Conservation (phyloP, 2,113 vertebrate species). For the human region DNA sequence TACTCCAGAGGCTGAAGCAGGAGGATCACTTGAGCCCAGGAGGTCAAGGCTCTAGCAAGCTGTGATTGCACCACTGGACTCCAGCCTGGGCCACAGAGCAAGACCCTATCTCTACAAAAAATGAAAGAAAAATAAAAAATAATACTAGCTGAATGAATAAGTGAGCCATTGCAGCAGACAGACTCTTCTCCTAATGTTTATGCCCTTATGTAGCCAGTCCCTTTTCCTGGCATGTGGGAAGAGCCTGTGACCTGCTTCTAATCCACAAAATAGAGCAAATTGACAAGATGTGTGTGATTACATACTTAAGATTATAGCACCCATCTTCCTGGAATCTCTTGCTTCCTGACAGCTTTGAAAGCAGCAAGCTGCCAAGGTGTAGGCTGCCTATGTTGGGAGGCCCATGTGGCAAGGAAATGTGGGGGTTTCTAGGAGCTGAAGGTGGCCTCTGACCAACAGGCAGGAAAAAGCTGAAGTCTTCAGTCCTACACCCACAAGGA, state of each 20-base stretch:
- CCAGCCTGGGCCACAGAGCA: not conserved
- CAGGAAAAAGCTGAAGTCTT: not conserved
- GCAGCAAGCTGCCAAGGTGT: not conserved
- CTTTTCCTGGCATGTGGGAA: not conserved
- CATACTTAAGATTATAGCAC: not conserved
- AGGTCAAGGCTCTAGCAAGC: not conserved
- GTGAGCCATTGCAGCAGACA: not conserved
- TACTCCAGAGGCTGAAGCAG: not conserved
- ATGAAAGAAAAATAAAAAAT: not conserved
- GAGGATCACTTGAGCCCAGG: not conserved
- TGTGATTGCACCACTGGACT: not conserved
- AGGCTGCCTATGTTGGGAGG: not conserved
- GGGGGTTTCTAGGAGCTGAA: not conserved
- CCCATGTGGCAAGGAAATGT: not conserved
- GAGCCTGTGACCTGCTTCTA: not conserved
- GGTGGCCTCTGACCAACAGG: not conserved
- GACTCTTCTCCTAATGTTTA: not conserved
- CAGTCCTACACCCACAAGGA: not conserved
- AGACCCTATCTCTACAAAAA: not conserved
- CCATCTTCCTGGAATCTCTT: not conserved
- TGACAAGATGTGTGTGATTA: fast-evolving
- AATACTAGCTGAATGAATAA: not conserved
- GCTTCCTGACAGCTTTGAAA: not conserved
- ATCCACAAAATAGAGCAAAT: not conserved
- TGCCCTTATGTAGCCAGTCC: not conserved